phyloP scores from a whole-genome alignment of 2,888 invertebrate genomes.

The Norana najaformis region DNA sequence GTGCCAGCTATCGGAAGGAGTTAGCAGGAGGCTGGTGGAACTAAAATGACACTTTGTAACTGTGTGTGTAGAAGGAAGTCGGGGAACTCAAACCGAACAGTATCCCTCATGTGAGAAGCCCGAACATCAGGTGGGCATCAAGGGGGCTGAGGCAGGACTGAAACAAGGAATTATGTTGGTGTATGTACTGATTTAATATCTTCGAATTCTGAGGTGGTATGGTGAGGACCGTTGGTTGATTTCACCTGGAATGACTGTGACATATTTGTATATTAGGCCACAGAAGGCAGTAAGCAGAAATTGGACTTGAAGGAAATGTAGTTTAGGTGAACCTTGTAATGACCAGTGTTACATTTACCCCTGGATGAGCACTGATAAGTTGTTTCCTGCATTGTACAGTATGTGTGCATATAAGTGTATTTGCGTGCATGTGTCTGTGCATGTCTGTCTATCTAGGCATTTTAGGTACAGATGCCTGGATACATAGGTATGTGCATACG shows the following conservation, averaged over 20 bases:
- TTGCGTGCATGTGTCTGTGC: not conserved
- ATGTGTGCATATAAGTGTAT: not conserved
- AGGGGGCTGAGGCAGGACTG: too few species aligned
- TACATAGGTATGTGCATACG: too few species aligned
- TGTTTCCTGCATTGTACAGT: too few species aligned
- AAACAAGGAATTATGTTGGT: too few species aligned
- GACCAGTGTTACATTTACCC: not conserved
- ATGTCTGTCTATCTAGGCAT: not conserved
- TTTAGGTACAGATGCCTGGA: too few species aligned
- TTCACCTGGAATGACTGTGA: too few species aligned
- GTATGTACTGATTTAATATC: too few species aligned
- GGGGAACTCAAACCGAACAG: not conserved
- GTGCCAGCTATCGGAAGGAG: not conserved
- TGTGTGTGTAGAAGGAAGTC: not conserved
- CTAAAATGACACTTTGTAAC: not conserved
- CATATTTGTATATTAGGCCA: not conserved
- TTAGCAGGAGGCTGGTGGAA: not conserved
- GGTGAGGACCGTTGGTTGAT: too few species aligned
- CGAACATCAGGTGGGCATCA: not conserved
- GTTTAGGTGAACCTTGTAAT: not conserved
- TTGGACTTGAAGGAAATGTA: slow-evolving; percentile 1
- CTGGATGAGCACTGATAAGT: too few species aligned
- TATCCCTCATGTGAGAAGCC: not conserved
- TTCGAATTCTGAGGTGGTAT: too few species aligned
- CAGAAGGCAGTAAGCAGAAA: not conserved